Evolutionary conservation across 2,113 vertebrate genomes (phyloP).

Genomic region (Cathartes aura): DNA sequence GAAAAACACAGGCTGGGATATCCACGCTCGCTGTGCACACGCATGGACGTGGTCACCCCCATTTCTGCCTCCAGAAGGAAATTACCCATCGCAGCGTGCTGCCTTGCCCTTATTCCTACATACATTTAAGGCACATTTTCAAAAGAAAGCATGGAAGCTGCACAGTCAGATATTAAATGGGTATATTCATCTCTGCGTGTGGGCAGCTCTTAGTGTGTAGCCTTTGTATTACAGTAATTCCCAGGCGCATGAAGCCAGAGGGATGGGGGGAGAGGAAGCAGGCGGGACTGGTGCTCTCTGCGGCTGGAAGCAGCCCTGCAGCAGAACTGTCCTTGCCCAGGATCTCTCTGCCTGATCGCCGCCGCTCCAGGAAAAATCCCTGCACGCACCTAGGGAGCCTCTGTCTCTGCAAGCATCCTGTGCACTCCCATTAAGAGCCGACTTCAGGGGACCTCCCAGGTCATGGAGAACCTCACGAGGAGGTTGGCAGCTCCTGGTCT

Average conservation of each 20-base stretch:
- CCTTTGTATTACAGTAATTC: not conserved
- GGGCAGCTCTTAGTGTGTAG: not conserved
- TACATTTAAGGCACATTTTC: accelerated
- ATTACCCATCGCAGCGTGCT: accelerated
- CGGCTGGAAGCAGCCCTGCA: not conserved
- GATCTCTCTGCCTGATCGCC: accelerated
- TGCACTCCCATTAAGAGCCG: accelerated
- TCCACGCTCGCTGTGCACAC: accelerated
- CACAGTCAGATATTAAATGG: not conserved
- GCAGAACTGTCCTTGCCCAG: not conserved
- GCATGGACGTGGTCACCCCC: accelerated
- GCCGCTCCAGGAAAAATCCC: not conserved
- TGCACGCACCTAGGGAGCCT: accelerated
- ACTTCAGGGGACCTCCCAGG: not conserved
- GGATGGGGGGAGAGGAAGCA: not conserved
- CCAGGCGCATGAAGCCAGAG: not conserved
- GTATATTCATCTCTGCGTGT: not conserved
- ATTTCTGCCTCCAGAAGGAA: not conserved
- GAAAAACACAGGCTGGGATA: not conserved
- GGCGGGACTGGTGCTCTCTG: not conserved
- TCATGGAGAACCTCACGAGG: not conserved
- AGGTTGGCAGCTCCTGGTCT: not conserved
- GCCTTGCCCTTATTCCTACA: not conserved
- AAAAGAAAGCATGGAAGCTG: not conserved
- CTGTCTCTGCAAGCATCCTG: not conserved